Evolutionary conservation across 2,888 invertebrate genomes (phyloP).

Genomic region (Dryobota labecula): DNA sequence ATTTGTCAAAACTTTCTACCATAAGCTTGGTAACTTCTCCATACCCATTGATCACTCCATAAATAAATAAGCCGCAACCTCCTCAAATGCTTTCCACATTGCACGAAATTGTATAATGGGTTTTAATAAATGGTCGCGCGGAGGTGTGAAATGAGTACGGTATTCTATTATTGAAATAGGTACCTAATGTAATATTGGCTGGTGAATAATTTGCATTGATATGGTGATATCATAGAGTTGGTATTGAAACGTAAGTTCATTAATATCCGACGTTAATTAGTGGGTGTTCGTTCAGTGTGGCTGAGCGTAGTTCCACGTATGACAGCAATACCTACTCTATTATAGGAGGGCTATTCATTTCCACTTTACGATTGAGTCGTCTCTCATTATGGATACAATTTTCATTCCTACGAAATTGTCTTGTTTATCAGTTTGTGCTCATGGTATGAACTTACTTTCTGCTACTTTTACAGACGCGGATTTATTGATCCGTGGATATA

Average conservation of each 20-base stretch:
- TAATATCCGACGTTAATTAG: constrained; percentile 23
- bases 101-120: constrained; percentile 31
- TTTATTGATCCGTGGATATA: neutral
- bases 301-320: neutral
- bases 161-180: neutral
- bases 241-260: constrained; percentile 21
- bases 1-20: constrained; percentile 1
- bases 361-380: neutral
- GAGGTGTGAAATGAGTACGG: constrained; percentile 4
- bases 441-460: neutral
- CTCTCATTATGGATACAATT: neutral
- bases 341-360: neutral
- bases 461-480: neutral
- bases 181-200: neutral
- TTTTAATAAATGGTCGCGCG: constrained; percentile 16
- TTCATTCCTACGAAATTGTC: neutral
- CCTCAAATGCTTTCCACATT: constrained; percentile 36
- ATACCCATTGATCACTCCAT: constrained; percentile 29
- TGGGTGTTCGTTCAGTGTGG: neutral
- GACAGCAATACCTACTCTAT: constrained; percentile 1
- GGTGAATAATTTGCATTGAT: neutral
- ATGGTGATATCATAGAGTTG: neutral
- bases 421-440: neutral
- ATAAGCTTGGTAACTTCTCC: neutral
- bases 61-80: constrained; percentile 29